Base-by-base conservation (phyloP, 2,888 invertebrate genomes). In the Brachyopa scutellaris region DNA sequence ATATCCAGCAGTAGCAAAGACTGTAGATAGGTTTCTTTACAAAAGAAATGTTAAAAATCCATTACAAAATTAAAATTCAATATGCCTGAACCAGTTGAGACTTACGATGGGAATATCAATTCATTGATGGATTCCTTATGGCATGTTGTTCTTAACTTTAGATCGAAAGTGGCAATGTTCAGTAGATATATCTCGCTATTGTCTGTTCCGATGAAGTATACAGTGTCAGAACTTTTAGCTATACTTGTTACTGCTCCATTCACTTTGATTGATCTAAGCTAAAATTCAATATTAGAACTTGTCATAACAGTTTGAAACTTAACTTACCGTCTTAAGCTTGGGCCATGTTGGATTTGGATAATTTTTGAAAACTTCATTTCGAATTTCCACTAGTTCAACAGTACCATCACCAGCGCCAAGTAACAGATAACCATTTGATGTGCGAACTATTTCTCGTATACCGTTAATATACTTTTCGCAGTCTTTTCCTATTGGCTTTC, bases 381-480 rank as follows among this genome's bases (percentile, higher is more conserved):
- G 92, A 86, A 93, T 92, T 85, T 93, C 93, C 1, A 95, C 93
- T 17, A 95, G 84, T 84, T 96, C 96, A 0, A 97, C 90, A 0
- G 93, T 94, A 0, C 98, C 98, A 89, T 97, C 95, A 0, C 98
- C 98, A 2, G 95, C 94, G 0, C 97, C 98, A 72, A 97, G 93
- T 1, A 97, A 89, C 17, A 96, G 86, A 76, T 92, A 92, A 0
- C 93, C 93, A 55, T 92, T 92, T 0, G 91, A 91, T 87, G 95
- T 88, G 61, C 95, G 91, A 13, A 93, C 87, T 9, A 95, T 91
- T 0, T 93, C 92, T 66, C 94, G 93, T 0, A 96, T 93, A 0
- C 91, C 91, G 69, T 90, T 89, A 2, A 87, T 86, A 84, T 88
- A 91, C 38, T 89, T 89, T 79, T 89, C 88, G 64, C 90, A 90